Base-by-base conservation (phyloP, 2,888 invertebrate genomes). In the Hydrotaea diabolus region DNA sequence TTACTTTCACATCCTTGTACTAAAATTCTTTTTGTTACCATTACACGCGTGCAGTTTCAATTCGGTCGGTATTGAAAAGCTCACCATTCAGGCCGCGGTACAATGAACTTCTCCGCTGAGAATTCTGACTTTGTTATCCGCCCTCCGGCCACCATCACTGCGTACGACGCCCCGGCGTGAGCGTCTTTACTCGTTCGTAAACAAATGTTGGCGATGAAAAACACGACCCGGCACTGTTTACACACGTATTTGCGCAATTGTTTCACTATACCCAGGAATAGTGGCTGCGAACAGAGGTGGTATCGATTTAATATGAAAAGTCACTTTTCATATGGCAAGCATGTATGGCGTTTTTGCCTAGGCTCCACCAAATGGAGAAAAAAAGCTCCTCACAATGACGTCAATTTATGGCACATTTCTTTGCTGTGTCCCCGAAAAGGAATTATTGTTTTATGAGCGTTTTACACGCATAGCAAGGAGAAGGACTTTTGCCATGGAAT, bases 331-430 rank as follows among this genome's bases (percentile, higher is more conserved):
- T n/a, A 31, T 31, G n/a, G n/a, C n/a, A n/a, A n/a, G n/a, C 31
- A n/a, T 39, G 43, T 64, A 9, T 31, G 31, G 0, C 2, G 21
- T 66, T 66, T 36, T 36, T 36, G 7, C 36, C 36, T 9, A n/a
- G n/a, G n/a, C n/a, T n/a, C n/a, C n/a, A n/a, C n/a, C n/a, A n/a
- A n/a, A 11, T 31, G n/a, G 2, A 31, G 26, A 9, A 11, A 9
- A 13, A 3, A 43, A 7, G 43, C 43, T 36, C 23, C 46, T 46
- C n/a, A n/a, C 21, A 46, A 80, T 84, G 84, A 84, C 84, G 84
- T 84, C 84, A 81, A 57, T 75, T 49, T 74, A 21, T 66, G 23
- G 62, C 62, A 77, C 2, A 31, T 31, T 2, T 83, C 77, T 80
- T 62, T 66, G 46, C 62, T 62, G 7, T n/a, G 31, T 15, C 31